phyloP scores from a whole-genome alignment of 2,113 vertebrate genomes.

The Pomatostomus ruficeps region DNA sequence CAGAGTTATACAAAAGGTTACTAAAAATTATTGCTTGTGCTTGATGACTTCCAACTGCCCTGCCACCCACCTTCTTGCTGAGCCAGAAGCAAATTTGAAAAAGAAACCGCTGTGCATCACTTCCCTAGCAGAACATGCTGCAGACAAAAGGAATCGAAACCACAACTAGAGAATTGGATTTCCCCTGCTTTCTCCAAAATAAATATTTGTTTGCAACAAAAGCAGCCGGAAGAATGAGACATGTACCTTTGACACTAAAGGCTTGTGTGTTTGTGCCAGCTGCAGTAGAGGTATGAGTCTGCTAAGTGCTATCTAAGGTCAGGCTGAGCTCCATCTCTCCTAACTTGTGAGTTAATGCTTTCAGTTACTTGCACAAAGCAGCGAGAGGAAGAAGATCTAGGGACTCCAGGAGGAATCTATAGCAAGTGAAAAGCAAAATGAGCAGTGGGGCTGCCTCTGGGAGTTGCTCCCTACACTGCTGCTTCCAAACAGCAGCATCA shows the following conservation, averaged over 20 bases:
- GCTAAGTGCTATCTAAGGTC: constrained; percentile 6
- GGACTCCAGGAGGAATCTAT: background rate
- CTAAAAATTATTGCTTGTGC: constrained; percentile 9
- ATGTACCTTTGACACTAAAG: constrained; percentile 15
- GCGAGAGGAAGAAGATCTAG: background rate
- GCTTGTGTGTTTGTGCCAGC: background rate
- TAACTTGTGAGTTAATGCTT: background rate
- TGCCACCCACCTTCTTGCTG: constrained; percentile 47
- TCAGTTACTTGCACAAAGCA: background rate
- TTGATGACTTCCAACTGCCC: constrained; percentile 42
- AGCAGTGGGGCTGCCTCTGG: background rate
- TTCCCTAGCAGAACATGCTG: constrained; percentile 57
- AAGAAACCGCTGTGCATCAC: constrained; percentile 60
- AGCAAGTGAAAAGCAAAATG: background rate
- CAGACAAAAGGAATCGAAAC: constrained; percentile 56
- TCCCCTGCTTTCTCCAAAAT: constrained; percentile 64
- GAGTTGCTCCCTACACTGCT: background rate
- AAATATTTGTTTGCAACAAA: constrained; percentile 62
- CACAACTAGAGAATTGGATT: constrained; percentile 62
- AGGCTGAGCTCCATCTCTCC: background rate
- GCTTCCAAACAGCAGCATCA: background rate
- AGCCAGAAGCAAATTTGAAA: constrained; percentile 59
- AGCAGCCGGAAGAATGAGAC: constrained; percentile 44
- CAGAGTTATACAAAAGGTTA: constrained; percentile 21
- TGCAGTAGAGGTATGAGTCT: background rate